phyloP scores from a whole-genome alignment of 2,113 vertebrate genomes.

The Melanerpes aurifrons region DNA sequence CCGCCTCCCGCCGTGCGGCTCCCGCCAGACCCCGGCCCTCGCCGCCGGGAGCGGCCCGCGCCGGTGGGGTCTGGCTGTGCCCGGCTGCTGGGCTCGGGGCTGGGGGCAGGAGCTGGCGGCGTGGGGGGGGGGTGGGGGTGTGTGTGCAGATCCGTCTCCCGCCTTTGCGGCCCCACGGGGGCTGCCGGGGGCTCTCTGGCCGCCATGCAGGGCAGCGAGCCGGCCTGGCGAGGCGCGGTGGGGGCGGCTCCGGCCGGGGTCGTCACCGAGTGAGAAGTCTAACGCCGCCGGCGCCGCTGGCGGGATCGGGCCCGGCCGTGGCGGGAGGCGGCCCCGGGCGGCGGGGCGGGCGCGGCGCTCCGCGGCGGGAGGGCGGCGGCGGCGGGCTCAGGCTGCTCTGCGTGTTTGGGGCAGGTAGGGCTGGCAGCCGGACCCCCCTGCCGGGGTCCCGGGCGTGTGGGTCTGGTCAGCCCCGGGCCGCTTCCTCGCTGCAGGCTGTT shows the following conservation, averaged over 20 bases:
- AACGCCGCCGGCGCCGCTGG: neutral
- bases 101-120: neutral
- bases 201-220: neutral
- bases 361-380: neutral
- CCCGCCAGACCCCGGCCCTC: neutral
- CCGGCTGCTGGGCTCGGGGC: neutral
- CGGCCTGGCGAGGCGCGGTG: too few species aligned
- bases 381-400: neutral
- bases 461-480: neutral
- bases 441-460: neutral
- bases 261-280: neutral
- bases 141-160: too few species aligned
- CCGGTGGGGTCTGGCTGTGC: neutral
- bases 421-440: fast-evolving
- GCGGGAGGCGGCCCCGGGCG: neutral
- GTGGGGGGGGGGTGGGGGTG: too few species aligned
- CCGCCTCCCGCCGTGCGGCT: neutral
- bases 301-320: neutral
- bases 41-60: neutral
- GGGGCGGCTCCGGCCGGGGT: neutral
- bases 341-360: neutral
- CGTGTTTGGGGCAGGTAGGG: neutral
- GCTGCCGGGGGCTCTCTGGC: neutral
- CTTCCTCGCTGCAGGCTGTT: neutral
- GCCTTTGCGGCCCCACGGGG: too few species aligned